Percentiles rank a stretch among this genome's conserved stretches.
Evolutionary conservation across 2,888 invertebrate species (phyloP).

Genomic region (Drosophila borealis): DNA sequence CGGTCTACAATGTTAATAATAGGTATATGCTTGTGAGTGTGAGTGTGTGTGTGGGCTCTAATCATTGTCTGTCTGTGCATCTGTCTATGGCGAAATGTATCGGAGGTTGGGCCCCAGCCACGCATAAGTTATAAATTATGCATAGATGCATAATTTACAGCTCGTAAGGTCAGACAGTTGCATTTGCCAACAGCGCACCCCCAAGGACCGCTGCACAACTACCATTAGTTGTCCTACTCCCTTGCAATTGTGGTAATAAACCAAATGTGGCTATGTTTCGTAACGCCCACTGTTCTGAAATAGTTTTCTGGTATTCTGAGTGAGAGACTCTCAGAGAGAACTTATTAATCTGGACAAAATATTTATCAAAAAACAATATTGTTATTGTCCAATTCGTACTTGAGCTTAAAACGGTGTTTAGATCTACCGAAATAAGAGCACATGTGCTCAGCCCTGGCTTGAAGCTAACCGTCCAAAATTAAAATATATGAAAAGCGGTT

Average conservation of each 20-base stretch:
- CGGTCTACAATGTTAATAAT: slow-evolving; percentile 73
- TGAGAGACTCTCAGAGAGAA: too few relatives aligned
- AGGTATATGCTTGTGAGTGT: slow-evolving; percentile 41
- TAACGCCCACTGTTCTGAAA: slow-evolving; percentile 25
- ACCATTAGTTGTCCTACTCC: slow-evolving; percentile 40
- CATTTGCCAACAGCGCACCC: slow-evolving; percentile 56
- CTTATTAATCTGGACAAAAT: not conserved
- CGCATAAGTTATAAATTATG: slow-evolving; percentile 78
- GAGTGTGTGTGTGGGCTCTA: slow-evolving; percentile 52
- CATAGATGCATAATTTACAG: slow-evolving; percentile 79
- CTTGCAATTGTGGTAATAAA: slow-evolving; percentile 55
- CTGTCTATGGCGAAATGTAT: slow-evolving; percentile 70
- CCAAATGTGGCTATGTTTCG: slow-evolving; percentile 32
- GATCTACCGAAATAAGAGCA: too few relatives aligned
- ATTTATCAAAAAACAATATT: slow-evolving; percentile 7
- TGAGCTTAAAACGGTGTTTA: too few relatives aligned
- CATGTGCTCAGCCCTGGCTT: too few relatives aligned
- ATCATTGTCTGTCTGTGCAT: slow-evolving; percentile 75
- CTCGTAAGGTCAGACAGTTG: slow-evolving; percentile 79
- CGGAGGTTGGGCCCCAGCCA: slow-evolving; percentile 49
- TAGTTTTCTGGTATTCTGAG: slow-evolving; percentile 1
- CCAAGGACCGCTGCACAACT: slow-evolving; percentile 14
- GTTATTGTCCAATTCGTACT: too few relatives aligned
- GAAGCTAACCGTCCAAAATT: too few relatives aligned
- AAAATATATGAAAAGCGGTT: too few relatives aligned